A percentile compares a stretch with the other conserved stretches of the same genome.
phyloP scores from a whole-genome alignment of 2,113 vertebrate species.

The Tragelaphus buxtoni region DNA sequence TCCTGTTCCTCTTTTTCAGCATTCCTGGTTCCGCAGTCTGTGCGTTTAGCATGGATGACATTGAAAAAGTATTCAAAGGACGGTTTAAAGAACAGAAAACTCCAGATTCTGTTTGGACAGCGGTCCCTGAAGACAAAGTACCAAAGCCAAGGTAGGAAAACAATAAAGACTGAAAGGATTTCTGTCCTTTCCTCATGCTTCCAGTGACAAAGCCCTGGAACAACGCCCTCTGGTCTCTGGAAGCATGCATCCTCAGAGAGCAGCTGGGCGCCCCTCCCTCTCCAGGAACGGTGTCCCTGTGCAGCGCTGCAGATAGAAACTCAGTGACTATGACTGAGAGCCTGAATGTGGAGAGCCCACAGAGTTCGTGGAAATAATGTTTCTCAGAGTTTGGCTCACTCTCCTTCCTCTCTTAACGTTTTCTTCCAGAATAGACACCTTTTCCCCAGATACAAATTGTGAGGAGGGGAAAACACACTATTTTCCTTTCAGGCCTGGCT shows the following conservation, averaged over 20 bases:
- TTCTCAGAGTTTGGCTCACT: neutral
- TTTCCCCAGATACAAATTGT: neutral
- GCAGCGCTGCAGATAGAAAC: neutral
- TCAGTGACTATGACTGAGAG: neutral
- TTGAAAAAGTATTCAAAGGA: slow-evolving; percentile 94
- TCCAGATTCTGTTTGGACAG: slow-evolving; percentile 97
- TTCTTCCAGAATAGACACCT: neutral
- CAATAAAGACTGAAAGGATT: neutral
- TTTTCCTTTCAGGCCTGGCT: slow-evolving; percentile 89
- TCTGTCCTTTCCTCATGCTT: neutral
- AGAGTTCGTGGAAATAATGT: neutral
- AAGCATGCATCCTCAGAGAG: neutral
- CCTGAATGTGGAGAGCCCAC: rapidly evolving
- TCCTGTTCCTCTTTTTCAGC: slow-evolving; percentile 77
- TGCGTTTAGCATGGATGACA: slow-evolving; percentile 97
- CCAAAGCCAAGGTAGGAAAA: slow-evolving; percentile 92
- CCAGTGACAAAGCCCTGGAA: neutral
- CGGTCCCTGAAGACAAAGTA: slow-evolving; percentile 95
- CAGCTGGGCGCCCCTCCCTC: neutral
- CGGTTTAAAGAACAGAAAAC: slow-evolving; percentile 99
- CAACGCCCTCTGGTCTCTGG: neutral
- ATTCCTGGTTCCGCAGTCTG: slow-evolving; percentile 98
- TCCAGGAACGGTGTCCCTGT: too few species aligned
- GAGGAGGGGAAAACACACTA: neutral
- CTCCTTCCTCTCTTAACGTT: neutral